Evolutionary conservation across 2,888 invertebrate genomes (phyloP).

Genomic region (Drosophila kanekoi): DNA sequence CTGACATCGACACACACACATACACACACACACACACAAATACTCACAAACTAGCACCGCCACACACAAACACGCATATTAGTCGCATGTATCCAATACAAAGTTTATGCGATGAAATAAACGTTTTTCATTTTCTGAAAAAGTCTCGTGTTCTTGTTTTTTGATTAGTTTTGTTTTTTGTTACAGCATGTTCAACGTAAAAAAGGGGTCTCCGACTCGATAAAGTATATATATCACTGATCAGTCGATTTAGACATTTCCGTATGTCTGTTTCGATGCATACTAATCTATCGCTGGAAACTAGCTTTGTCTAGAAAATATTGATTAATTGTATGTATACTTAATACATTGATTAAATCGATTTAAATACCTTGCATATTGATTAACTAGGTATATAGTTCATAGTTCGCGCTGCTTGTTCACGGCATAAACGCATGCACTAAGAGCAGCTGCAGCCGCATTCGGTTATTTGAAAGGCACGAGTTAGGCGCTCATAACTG

Average conservation of each 20-base stretch:
- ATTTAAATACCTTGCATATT: no score
- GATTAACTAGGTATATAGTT: no score
- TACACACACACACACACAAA: background rate
- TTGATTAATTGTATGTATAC: background rate
- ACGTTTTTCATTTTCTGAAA: background rate
- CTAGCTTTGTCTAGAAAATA: no score
- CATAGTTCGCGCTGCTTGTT: background rate
- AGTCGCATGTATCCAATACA: conserved; percentile 6
- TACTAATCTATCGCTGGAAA: no score
- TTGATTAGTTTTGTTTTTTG: no score
- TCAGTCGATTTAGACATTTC: no score
- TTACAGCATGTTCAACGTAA: no score
- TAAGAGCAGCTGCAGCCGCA: conserved; percentile 26
- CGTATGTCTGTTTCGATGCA: no score
- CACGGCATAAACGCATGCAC: conserved; percentile 13
- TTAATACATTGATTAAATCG: background rate
- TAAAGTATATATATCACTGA: no score
- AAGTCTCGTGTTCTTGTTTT: background rate
- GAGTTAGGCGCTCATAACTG: conserved; percentile 49
- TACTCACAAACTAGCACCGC: conserved; percentile 17
- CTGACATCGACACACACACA: conserved; percentile 31
- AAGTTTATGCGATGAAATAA: conserved; percentile 24
- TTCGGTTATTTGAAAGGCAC: conserved; percentile 50
- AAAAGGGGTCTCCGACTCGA: no score
- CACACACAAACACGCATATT: conserved; percentile 1